Conservation (phyloP, 2,888 invertebrate genomes). For the Ophioninae sp. region DNA sequence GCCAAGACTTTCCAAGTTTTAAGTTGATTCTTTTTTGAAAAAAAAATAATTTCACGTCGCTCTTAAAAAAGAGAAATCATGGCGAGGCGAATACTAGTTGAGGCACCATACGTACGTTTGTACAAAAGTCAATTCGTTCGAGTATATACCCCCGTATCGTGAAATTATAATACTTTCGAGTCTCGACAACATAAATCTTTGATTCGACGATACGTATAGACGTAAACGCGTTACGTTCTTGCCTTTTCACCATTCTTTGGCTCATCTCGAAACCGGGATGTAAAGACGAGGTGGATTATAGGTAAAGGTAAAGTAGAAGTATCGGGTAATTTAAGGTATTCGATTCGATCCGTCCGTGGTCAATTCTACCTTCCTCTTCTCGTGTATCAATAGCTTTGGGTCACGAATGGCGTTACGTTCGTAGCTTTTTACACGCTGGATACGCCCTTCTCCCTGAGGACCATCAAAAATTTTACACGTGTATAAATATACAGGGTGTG, state of each 20-base stretch:
- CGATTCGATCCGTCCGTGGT: conserved; percentile 55
- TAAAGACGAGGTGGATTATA: conserved; percentile 41
- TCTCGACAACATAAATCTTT: conserved; percentile 56
- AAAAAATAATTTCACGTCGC: neutral
- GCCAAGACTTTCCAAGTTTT: neutral
- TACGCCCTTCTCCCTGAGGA: conserved; percentile 1
- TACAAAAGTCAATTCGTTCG: conserved; percentile 11
- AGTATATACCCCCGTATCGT: conserved; percentile 15
- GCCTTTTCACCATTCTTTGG: conserved; percentile 1
- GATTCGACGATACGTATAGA: conserved; percentile 38
- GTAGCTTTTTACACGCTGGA: neutral
- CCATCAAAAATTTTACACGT: neutral
- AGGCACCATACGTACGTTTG: neutral
- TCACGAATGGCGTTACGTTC: neutral
- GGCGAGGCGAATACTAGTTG: neutral
- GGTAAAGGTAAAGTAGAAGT: conserved; percentile 54
- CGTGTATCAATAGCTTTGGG: conserved; percentile 19
- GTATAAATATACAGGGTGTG: too few species aligned
- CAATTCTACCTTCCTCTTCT: conserved; percentile 41
- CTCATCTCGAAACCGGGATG: conserved; percentile 7
- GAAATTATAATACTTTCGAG: conserved; percentile 50
- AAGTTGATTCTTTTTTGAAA: neutral
- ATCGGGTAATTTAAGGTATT: conserved; percentile 54
- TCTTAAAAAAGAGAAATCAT: neutral
- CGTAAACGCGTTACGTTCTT: neutral